Base-by-base conservation (phyloP, 2,888 invertebrate species). In the Cataglyphis livida region DNA sequence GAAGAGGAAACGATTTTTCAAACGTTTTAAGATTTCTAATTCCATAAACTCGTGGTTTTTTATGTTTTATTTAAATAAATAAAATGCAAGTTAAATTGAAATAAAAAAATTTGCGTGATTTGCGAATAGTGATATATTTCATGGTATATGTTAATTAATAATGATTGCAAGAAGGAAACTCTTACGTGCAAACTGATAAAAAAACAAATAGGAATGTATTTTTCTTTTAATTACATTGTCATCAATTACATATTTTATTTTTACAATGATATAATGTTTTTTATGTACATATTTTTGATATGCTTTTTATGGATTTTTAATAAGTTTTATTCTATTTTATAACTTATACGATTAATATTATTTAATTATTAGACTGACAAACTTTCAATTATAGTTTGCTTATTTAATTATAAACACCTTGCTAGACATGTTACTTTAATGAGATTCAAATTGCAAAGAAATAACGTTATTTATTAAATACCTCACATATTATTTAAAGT, bases 91-190 rank as follows among this genome's bases (percentile, higher is more conserved):
- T 25, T 18, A 35, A 38, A 65, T 38, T 12, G n/a, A 57, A 32
- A 28, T 38, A 10, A 54, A 76, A 35, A 76, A 57, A 21, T 28
- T 44, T 70, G 21, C 18, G 78, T 7, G 54, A 41, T 12, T 71
- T 35, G 21, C 32, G 41, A 54, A 48, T 28, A 62, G 38, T 62
- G 62, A 51, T 25, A 62, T 51, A 38, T 70, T 70, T 41, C 32
- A 28, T 41, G 70, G 28, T 68, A 70, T 66, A 76, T 76, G 76
- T 70, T 68, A 70, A 76, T 76, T 68, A 76, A 68, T 21, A 38
- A 28, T 54, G 54, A 76, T 76, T n/a, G 68, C 54, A 15, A 76
- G 48, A 68, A 70, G 76, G 41, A 68, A 76, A 70, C 76, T 35
- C n/a, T 75, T 28, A 54, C 54, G 41, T 76, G 70, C 54, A 1